A percentile compares a stretch with the other conserved stretches of the same genome.
Conservation (phyloP, 2,888 invertebrate genomes). For the Pollenia griseotomentosa region DNA sequence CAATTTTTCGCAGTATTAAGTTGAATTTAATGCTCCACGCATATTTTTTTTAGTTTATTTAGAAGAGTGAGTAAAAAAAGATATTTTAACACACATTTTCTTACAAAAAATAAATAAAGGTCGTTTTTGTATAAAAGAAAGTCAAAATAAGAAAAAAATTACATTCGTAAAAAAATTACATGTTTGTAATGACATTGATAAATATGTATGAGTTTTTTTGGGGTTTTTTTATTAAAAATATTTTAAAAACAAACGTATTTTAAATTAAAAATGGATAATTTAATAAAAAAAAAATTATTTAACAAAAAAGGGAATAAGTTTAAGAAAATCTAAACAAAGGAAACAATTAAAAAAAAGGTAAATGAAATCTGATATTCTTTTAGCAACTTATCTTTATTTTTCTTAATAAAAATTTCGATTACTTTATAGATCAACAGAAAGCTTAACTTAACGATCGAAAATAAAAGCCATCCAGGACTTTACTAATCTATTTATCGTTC, state of each 20-base stretch:
- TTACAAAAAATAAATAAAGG: conserved; percentile 28
- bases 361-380: too few species aligned
- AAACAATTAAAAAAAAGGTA: too few species aligned
- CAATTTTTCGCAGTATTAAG: conserved; percentile 6
- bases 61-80: neutral
- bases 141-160: conserved; percentile 4
- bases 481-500: too few species aligned
- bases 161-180: conserved; percentile 3
- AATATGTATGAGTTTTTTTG: conserved; percentile 20
- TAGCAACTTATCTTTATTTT: too few species aligned
- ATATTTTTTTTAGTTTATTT: conserved; percentile 9
- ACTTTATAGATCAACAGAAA: too few species aligned
- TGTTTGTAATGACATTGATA: conserved; percentile 22
- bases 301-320: too few species aligned
- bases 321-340: too few species aligned
- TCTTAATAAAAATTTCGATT: too few species aligned
- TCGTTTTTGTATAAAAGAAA: conserved; percentile 25
- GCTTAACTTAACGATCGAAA: too few species aligned
- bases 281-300: neutral
- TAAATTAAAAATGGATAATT: neutral
- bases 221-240: neutral
- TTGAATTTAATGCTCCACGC: conserved; percentile 30
- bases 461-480: too few species aligned
- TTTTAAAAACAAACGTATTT: neutral
- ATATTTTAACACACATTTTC: neutral